A percentile compares a stretch with the other conserved stretches of the same genome.
Conservation (phyloP, 2,888 invertebrate species). For the Thymelicus lineola region DNA sequence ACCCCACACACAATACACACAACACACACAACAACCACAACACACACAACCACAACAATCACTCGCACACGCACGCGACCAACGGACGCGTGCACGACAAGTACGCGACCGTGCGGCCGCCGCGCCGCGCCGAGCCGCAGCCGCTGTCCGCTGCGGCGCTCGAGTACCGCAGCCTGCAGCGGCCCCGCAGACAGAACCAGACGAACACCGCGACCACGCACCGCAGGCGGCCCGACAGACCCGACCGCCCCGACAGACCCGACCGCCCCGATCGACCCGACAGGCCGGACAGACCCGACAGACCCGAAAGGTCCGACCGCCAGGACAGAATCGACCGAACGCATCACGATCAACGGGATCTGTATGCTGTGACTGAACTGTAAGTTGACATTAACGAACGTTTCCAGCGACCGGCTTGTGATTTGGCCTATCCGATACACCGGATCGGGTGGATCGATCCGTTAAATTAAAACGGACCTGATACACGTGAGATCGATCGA, state of each 20-base stretch:
- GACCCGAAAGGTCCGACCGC: slow-evolving; percentile 59
- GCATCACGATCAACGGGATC: slow-evolving; percentile 79
- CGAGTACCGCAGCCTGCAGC: slow-evolving; percentile 86
- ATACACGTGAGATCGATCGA: too few relatives aligned
- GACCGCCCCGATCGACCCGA: slow-evolving; percentile 84
- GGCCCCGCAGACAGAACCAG: slow-evolving; percentile 72
- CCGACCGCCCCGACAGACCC: slow-evolving; percentile 66
- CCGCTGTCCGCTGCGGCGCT: slow-evolving; percentile 82
- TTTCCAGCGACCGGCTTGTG: too few relatives aligned
- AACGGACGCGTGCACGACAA: slow-evolving; percentile 55
- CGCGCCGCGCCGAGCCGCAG: slow-evolving; percentile 74
- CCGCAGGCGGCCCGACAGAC: slow-evolving; percentile 50
- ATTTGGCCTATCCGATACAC: too few relatives aligned
- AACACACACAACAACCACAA: slow-evolving; percentile 18
- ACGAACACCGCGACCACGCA: slow-evolving; percentile 50
- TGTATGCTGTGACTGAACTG: slow-evolving; percentile 89
- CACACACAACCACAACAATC: slow-evolving; percentile 27
- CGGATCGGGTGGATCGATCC: too few relatives aligned
- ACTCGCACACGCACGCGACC: slow-evolving; percentile 45
- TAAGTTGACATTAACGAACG: slow-evolving; percentile 26
- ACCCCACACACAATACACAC: slow-evolving; percentile 21
- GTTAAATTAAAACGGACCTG: too few relatives aligned
- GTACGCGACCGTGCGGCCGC: slow-evolving; percentile 76
- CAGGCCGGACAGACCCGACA: slow-evolving; percentile 64
- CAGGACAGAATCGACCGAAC: slow-evolving; percentile 77